These are phyloP conservation scores for Lissocephala sabroskyi DNA, from an alignment of 2,888 invertebrate genomes.

Conservation along the genomic window DNA sequence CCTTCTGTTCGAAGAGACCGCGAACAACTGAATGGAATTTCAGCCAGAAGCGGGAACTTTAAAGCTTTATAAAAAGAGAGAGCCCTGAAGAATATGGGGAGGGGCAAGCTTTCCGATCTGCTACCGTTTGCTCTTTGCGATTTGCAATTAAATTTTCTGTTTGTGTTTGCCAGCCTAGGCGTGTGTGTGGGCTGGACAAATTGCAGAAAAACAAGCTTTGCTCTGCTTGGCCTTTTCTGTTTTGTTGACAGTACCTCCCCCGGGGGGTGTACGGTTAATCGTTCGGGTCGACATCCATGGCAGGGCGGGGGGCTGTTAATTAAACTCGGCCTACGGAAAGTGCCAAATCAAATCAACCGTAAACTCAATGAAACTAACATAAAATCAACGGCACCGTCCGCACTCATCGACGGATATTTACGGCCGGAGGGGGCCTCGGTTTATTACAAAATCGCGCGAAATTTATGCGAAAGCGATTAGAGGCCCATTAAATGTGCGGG, in stretches of 20 bases:
- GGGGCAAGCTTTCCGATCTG: too few relatives aligned
- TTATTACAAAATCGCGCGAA: slow-evolving; percentile 44
- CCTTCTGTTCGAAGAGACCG: too few relatives aligned
- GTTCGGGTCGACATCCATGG: too few relatives aligned
- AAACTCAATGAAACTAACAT: slow-evolving; percentile 46
- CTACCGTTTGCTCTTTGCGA: too few relatives aligned
- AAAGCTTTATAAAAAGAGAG: too few relatives aligned
- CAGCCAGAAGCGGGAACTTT: too few relatives aligned
- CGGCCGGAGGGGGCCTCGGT: slow-evolving; percentile 7
- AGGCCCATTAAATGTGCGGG: slow-evolving; percentile 41
- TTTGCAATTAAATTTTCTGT: slow-evolving; percentile 56
- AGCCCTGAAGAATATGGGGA: too few relatives aligned
- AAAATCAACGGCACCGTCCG: too few relatives aligned
- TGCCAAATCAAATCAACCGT: slow-evolving; percentile 47
- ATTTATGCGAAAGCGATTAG: slow-evolving; percentile 66
- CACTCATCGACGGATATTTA: background rate
- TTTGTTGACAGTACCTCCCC: slow-evolving; percentile 5
- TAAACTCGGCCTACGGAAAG: slow-evolving; percentile 35
- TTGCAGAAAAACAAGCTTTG: slow-evolving; percentile 8
- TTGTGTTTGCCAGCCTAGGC: background rate
- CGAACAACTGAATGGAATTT: too few relatives aligned
- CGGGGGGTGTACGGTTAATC: too few relatives aligned
- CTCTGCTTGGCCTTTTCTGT: too few relatives aligned
- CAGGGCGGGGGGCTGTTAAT: too few relatives aligned
- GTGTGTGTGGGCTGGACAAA: background rate